phyloP scores from a whole-genome alignment of 1,140 invertebrate species.

The Cryptotermes secundus region DNA sequence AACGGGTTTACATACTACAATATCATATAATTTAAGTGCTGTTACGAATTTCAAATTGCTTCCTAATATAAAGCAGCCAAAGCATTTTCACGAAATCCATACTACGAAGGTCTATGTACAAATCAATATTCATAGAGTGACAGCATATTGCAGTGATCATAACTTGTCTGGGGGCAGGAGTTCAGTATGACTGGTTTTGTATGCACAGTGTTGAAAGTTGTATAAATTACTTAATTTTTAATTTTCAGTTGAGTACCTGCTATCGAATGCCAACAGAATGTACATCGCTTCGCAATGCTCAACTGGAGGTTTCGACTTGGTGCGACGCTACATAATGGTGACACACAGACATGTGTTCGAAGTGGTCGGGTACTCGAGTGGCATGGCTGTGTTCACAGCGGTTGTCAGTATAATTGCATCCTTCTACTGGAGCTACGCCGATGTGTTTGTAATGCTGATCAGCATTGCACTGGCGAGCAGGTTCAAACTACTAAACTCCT shows the following conservation, averaged over 20 bases:
- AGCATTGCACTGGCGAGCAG: slow-evolving; percentile 22
- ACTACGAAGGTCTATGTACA: too few relatives aligned
- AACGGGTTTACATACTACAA: too few relatives aligned
- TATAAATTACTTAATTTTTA: not conserved
- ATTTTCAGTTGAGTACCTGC: not conserved
- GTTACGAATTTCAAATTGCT: too few relatives aligned
- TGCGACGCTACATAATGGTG: not conserved
- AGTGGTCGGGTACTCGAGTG: not conserved
- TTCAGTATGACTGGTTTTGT: too few relatives aligned
- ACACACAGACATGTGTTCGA: not conserved
- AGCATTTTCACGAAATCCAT: too few relatives aligned
- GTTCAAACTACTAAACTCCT: slow-evolving; percentile 11
- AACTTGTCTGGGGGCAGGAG: too few relatives aligned
- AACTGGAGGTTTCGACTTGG: not conserved
- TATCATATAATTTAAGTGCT: too few relatives aligned
- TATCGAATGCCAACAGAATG: not conserved
- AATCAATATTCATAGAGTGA: too few relatives aligned
- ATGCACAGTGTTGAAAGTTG: too few relatives aligned
- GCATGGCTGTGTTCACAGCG: not conserved
- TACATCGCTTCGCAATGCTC: slow-evolving; percentile 5
- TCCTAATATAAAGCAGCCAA: too few relatives aligned
- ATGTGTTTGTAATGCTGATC: slow-evolving; percentile 31
- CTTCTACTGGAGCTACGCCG: slow-evolving; percentile 31
- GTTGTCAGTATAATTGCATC: not conserved
- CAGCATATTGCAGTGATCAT: too few relatives aligned